These are phyloP conservation scores for Metridium senile DNA, from an alignment of 92 coral and sea anemone genomes.

Conservation along the genomic window DNA sequence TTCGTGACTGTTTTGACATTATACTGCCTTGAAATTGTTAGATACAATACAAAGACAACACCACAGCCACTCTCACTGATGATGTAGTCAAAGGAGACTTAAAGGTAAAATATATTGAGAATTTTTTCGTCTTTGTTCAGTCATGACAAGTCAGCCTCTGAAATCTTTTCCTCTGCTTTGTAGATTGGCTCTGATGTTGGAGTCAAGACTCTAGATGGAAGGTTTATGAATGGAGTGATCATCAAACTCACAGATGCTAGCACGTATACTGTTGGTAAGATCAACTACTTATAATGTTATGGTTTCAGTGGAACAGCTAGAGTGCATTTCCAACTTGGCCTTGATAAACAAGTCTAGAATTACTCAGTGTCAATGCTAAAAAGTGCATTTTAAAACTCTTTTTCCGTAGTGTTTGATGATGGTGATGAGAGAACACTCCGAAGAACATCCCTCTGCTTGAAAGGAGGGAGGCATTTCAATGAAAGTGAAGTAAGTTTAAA, in stretches of 20 bases:
- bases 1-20: slow-evolving; percentile 22
- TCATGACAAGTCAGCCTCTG: slow-evolving; percentile 5
- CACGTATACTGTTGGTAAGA: slow-evolving; percentile 93
- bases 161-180: slow-evolving; percentile 4
- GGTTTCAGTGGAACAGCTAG: neutral
- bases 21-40: slow-evolving; percentile 32
- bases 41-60: slow-evolving; percentile 82
- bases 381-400: slow-evolving; percentile 7
- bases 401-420: slow-evolving; percentile 86
- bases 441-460: slow-evolving; percentile 89
- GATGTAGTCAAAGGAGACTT: slow-evolving; percentile 86
- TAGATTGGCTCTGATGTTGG: slow-evolving; percentile 87
- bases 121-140: slow-evolving; percentile 3
- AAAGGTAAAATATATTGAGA: slow-evolving; percentile 58
- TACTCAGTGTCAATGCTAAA: slow-evolving; percentile 10
- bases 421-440: slow-evolving; percentile 97
- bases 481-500: slow-evolving; percentile 84
- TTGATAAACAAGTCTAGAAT: slow-evolving; percentile 35
- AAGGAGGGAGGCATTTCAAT: slow-evolving; percentile 95
- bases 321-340: neutral
- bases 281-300: slow-evolving; percentile 11
- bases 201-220: slow-evolving; percentile 84
- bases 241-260: slow-evolving; percentile 96
- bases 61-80: slow-evolving; percentile 83
- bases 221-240: slow-evolving; percentile 77